Conservation (phyloP, 2,888 invertebrate species). For the Metallyticus violacea region DNA sequence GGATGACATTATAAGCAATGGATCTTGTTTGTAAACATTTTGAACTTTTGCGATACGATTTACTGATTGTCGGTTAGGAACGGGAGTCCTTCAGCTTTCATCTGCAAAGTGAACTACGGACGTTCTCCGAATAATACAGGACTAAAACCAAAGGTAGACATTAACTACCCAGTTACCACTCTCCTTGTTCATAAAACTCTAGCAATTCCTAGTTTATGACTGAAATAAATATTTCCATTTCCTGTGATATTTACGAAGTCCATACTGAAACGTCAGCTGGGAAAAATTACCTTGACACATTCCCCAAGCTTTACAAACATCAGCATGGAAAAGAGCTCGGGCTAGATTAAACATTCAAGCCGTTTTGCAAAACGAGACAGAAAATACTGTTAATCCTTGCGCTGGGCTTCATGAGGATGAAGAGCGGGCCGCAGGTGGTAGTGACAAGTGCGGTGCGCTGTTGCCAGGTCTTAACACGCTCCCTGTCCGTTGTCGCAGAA, state of each 20-base stretch:
- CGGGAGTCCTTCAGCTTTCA: no score
- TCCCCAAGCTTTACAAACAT: background rate
- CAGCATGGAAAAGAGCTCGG: background rate
- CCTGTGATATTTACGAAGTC: background rate
- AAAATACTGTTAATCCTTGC: background rate
- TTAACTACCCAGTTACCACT: no score
- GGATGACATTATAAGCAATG: no score
- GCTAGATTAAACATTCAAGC: background rate
- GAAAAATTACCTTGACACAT: background rate
- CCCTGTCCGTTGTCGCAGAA: no score
- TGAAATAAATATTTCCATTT: background rate
- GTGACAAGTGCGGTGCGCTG: background rate
- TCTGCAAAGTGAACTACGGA: no score
- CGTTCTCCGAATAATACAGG: no score
- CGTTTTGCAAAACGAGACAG: background rate
- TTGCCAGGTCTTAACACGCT: no score
- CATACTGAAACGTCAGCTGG: background rate
- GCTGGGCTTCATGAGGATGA: background rate
- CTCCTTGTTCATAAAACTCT: background rate
- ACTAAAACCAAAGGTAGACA: no score
- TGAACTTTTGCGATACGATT: no score
- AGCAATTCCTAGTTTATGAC: background rate
- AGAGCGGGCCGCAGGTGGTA: background rate
- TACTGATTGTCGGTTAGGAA: no score
- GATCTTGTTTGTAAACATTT: no score